phyloP scores from a whole-genome alignment of 2,113 vertebrate genomes.

The Aspidoscelis tigris region DNA sequence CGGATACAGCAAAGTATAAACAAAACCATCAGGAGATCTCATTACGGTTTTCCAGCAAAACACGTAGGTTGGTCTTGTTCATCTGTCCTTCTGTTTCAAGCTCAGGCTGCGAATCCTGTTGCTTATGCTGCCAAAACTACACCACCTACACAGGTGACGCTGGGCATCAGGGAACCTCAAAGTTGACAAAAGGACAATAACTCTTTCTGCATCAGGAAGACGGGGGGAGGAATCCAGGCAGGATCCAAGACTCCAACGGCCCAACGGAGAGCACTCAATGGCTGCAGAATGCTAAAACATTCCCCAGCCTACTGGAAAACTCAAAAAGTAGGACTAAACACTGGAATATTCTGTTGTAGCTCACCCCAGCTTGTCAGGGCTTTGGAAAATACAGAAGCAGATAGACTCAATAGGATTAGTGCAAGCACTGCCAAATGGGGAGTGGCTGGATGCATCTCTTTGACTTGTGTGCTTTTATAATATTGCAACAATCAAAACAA shows the following conservation, averaged over 20 bases:
- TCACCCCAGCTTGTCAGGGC: neutral
- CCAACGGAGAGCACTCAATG: neutral
- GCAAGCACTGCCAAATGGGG: neutral
- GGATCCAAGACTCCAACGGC: neutral
- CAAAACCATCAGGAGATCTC: neutral
- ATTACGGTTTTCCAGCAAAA: neutral
- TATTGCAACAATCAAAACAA: neutral
- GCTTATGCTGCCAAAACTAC: neutral
- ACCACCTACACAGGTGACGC: neutral
- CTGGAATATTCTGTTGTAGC: neutral
- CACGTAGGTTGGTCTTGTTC: neutral
- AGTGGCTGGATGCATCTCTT: neutral
- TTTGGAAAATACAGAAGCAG: neutral
- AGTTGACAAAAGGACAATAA: neutral
- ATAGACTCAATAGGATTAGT: too few species aligned
- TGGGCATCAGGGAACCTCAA: neutral
- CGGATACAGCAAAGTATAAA: neutral
- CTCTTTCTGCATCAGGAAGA: neutral
- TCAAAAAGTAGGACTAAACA: neutral
- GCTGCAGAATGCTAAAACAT: neutral
- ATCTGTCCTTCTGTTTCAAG: neutral
- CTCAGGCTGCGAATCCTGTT: neutral
- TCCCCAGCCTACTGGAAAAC: neutral
- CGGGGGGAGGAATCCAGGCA: neutral
- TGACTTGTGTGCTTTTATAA: neutral